Evolutionary conservation across 2,797 vertebrate genomes (phyloP).

Genomic region (Pampus argenteus): DNA sequence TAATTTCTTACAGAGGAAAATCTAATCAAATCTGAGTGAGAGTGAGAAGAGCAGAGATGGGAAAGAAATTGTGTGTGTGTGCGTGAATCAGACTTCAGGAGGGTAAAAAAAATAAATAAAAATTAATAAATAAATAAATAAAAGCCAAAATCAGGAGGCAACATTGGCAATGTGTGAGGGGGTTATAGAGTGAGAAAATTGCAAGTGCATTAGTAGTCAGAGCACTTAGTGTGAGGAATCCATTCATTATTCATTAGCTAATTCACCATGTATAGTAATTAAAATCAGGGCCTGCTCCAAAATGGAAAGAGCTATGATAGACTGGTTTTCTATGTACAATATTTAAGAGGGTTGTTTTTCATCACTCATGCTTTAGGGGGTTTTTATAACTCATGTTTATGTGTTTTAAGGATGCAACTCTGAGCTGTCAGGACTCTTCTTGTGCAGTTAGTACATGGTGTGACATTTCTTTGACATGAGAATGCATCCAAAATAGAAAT

Average conservation of each 20-base stretch:
- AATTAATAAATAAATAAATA: no score
- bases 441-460: slow-evolving; percentile 7
- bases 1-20: slow-evolving; percentile 78
- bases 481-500: slow-evolving; percentile 52
- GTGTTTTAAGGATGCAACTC: slow-evolving; percentile 49
- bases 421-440: slow-evolving; percentile 41
- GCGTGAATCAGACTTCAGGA: slow-evolving; percentile 52
- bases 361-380: slow-evolving; percentile 39
- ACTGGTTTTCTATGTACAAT: slow-evolving; percentile 72
- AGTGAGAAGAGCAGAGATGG: slow-evolving; percentile 69
- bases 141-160: slow-evolving; percentile 70
- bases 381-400: slow-evolving; percentile 61
- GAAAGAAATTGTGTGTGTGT: slow-evolving; percentile 65
- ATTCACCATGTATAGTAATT: slow-evolving; percentile 88
- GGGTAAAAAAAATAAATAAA: slow-evolving; percentile 24
- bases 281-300: slow-evolving; percentile 83
- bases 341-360: slow-evolving; percentile 68
- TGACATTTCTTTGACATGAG: slow-evolving; percentile 43
- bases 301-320: slow-evolving; percentile 78
- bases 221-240: slow-evolving; percentile 85
- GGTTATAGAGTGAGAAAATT: slow-evolving; percentile 66
- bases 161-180: slow-evolving; percentile 68
- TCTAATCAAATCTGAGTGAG: slow-evolving; percentile 78
- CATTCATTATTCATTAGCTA: slow-evolving; percentile 90
- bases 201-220: slow-evolving; percentile 85